Evolutionary conservation across 2,113 vertebrate species (phyloP).

Genomic region (Chloropsis hardwickii): DNA sequence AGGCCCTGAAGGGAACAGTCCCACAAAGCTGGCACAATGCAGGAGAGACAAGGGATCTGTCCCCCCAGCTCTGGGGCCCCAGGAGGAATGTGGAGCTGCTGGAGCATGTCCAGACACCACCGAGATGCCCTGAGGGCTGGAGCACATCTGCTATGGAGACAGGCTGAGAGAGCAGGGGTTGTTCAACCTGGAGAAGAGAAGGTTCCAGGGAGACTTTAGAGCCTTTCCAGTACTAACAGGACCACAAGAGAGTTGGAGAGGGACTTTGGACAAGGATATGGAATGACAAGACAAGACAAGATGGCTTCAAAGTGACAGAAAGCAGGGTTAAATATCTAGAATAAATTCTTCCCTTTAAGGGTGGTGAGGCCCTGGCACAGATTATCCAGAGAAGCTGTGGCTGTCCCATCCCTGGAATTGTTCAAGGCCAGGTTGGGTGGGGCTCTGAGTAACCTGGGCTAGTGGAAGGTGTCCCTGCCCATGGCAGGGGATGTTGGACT

Average conservation of each 20-base stretch:
- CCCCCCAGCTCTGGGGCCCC: background rate
- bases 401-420: background rate
- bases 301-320: background rate
- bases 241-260: background rate
- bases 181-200: background rate
- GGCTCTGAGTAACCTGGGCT: background rate
- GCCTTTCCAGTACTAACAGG: background rate
- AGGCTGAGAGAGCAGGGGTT: background rate
- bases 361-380: background rate
- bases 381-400: background rate
- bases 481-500: background rate
- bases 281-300: background rate
- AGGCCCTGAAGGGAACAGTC: background rate
- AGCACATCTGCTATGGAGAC: background rate
- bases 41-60: background rate
- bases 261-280: background rate
- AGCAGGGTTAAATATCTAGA: background rate
- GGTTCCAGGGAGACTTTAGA: background rate
- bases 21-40: rapidly evolving
- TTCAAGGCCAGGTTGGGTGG: background rate
- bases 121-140: background rate
- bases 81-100: background rate
- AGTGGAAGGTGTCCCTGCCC: background rate
- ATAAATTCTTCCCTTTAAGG: background rate
- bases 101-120: background rate